Evolutionary conservation across 2,113 vertebrate species (phyloP), one percentile per base, ranked within the genome.

Genomic region (Arvicanthis niloticus): DNA sequence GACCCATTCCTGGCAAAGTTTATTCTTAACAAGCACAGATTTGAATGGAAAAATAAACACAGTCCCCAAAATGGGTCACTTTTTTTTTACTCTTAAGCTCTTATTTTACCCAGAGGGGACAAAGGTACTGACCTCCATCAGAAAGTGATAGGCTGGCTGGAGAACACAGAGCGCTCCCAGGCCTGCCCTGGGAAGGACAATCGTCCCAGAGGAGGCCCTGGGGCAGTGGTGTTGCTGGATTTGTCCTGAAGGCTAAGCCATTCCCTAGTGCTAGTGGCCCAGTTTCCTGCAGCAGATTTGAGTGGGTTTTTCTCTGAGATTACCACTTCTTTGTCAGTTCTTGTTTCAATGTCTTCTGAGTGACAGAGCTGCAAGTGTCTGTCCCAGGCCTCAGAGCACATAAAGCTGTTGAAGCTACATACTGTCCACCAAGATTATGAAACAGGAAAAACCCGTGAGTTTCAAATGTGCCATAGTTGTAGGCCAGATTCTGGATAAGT

Each of bases 11-110:
- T 10, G 1, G 21, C 37, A 26, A 60, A 17, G 65, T 68, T 88
- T 96, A 37, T 93, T 93, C 72, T 80, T 89, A 93, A 56, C 58
- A 60, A 92, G 78, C 42, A 91, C 34, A 93, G 76, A 76, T 80
- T 78, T 53, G 24, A 0, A 0, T 29, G 17, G 26, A 80, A 91
- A 77, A 94, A 89, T 45, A 89, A 95, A 93, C 65, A 82, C 81
- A 42, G 85, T 40, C 40, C 91, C 45, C 8, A 12, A 97, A 93
- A 78, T 80, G 77, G 92, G 92, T 82, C 92, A 93, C 19, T 91
- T 86, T 40, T 86, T 40, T 91, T 45, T 95, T 88, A 62, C 29
- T 53, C 91, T 89, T 89, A 58, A 75, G 90, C 29, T 77, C 37
- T 89, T 56, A 21, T 75, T 95, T 87, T 77, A 89, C 81, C 93